A percentile compares a stretch with the other conserved stretches of the same genome.
Conservation (phyloP, 1,140 invertebrate genomes). For the Oreohelix idahoensis region DNA sequence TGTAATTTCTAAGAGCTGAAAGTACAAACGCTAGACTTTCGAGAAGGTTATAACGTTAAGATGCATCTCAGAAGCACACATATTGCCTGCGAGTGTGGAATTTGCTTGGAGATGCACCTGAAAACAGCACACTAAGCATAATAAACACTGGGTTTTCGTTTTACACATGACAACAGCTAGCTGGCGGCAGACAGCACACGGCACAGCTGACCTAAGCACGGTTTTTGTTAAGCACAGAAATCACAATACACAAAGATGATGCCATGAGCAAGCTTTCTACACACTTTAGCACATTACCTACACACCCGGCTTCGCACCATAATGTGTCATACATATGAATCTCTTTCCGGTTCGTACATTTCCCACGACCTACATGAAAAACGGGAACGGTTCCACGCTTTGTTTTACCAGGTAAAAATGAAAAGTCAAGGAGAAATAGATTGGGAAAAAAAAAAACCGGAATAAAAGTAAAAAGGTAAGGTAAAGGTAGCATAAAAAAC, state of each 20-base stretch:
- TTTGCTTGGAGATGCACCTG: neutral
- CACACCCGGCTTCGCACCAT: neutral
- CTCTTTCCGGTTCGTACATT: slow-evolving; percentile 1
- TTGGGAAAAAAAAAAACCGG: neutral
- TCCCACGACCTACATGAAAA: neutral
- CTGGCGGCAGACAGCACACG: neutral
- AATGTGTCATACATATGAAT: neutral
- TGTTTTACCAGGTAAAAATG: slow-evolving; percentile 8
- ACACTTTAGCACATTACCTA: slow-evolving; percentile 1
- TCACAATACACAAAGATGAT: neutral
- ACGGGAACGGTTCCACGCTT: neutral
- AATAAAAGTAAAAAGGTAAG: neutral
- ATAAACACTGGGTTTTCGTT: neutral
- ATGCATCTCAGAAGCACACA: neutral
- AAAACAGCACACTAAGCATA: neutral
- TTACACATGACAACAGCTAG: neutral
- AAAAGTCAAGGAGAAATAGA: neutral
- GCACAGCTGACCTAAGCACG: neutral
- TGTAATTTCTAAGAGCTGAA: no score
- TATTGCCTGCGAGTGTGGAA: neutral
- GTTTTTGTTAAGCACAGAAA: neutral
- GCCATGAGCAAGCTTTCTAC: neutral
- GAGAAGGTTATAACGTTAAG: no score
- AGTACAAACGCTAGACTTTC: no score
- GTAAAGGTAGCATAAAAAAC: neutral